Evolutionary conservation across 2,113 vertebrate genomes (phyloP), one percentile per base, ranked within the genome.

Genomic region (Istiophorus platypterus): DNA sequence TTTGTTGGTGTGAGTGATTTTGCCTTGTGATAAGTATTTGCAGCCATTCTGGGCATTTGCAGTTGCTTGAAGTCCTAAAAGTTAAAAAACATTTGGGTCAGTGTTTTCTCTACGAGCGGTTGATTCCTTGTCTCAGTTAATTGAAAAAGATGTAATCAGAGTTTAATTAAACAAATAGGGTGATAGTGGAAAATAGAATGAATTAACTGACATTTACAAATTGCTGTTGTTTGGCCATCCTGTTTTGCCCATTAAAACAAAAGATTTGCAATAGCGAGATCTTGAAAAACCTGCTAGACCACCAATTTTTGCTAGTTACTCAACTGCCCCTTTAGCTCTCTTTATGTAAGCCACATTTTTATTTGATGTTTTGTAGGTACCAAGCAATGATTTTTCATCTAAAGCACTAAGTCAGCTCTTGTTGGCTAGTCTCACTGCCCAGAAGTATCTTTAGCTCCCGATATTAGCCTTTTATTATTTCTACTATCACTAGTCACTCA

Each of bases 61-160:
- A 70, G 4, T 27, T 61, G 17, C 42, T 41, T 7, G 22, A 24
- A 6, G 42, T 37, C 64, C 27, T 58, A 29, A 51, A 29, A n/a
- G 3, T 29, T 20, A 26, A 34, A 3, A 62, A 20, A n/a, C 18
- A 52, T n/a, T n/a, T n/a, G 59, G 64, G 83, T 67, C 7, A 26
- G 24, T 10, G 4, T 64, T 65, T 66, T 76, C 34, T 27, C 56
- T 24, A 13, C 7, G 1, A 59, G n/a, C 47, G 9, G 41, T 41
- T 27, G 34, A 49, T 72, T 51, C 75, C 81, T 63, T 75, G 66
- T 86, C 52, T 59, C 64, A 39, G 61, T 76, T 91, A 91, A 91
- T 86, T 92, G 83, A 91, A 93, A 82, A 83, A 91, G 78, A 84
- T 72, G 29, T 82, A 78, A 89, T 90, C 84, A 15, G 1, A 37